These are phyloP conservation scores for Pollimyrus isidori DNA, from an alignment of 2,113 vertebrate genomes.

Conservation along the genomic window DNA sequence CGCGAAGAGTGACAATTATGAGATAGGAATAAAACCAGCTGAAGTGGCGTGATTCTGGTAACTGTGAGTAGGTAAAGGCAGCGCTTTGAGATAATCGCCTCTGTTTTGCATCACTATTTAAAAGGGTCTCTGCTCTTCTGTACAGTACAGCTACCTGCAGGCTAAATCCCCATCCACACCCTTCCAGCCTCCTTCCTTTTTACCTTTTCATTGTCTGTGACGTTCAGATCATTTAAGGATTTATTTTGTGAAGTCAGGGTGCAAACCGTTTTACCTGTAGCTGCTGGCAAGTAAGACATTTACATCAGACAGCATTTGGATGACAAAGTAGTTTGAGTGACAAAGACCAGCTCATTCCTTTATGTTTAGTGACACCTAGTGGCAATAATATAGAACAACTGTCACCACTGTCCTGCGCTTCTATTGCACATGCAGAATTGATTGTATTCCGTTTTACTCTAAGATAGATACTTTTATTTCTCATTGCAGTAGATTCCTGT, in stretches of 20 bases:
- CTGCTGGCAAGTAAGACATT: neutral
- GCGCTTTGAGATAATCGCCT: neutral
- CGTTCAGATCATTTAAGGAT: conserved; percentile 35
- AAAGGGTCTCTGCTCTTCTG: neutral
- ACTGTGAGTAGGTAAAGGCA: neutral
- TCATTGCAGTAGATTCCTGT: neutral
- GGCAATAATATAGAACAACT: neutral
- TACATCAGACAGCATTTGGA: conserved; percentile 1
- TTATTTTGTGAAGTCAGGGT: neutral
- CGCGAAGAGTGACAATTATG: neutral
- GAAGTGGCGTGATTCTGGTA: neutral
- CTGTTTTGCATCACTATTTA: neutral
- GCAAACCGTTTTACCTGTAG: neutral
- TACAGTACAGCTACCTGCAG: neutral
- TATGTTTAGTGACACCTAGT: neutral
- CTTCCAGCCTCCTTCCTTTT: neutral
- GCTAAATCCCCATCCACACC: neutral
- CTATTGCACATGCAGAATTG: neutral
- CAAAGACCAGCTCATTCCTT: neutral
- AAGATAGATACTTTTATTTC: neutral
- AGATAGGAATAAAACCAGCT: neutral
- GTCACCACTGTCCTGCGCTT: neutral
- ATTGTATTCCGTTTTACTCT: neutral
- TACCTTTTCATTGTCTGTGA: neutral
- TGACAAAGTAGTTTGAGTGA: neutral